Evolutionary conservation across 1,140 invertebrate genomes (phyloP).

Genomic region (Sesamia nonagrioides): DNA sequence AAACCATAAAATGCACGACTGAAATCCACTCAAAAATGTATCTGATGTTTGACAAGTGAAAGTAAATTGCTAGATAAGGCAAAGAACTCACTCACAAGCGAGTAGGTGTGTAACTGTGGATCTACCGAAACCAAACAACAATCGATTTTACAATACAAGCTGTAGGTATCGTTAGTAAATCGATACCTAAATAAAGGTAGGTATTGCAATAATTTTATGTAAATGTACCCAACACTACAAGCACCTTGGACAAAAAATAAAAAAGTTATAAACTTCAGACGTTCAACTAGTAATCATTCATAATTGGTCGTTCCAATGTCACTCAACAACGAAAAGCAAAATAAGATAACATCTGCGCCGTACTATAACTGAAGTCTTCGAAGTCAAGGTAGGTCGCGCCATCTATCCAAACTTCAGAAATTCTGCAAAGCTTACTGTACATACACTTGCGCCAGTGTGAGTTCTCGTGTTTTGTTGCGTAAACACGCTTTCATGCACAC

Average conservation of each 20-base stretch:
- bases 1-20: background rate
- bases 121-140: constrained; percentile 27
- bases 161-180: background rate
- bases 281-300: background rate
- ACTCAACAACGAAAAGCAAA: constrained; percentile 25
- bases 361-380: background rate
- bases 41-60: constrained; percentile 31
- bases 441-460: constrained; percentile 43
- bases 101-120: background rate
- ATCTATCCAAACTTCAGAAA: constrained; percentile 49
- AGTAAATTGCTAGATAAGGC: constrained; percentile 33
- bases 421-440: constrained; percentile 45
- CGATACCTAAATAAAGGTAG: background rate
- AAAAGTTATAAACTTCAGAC: background rate
- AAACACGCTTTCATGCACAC: constrained; percentile 55
- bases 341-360: constrained; percentile 13
- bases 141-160: constrained; percentile 44
- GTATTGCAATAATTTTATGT: background rate
- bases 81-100: constrained; percentile 22
- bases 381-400: constrained; percentile 45
- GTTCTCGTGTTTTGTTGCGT: constrained; percentile 40
- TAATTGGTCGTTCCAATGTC: constrained; percentile 26
- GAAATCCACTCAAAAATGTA: constrained; percentile 17
- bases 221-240: background rate
- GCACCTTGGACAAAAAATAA: background rate